phyloP scores from a whole-genome alignment of 2,797 vertebrate species.

The Spinibarbus caldwelli region DNA sequence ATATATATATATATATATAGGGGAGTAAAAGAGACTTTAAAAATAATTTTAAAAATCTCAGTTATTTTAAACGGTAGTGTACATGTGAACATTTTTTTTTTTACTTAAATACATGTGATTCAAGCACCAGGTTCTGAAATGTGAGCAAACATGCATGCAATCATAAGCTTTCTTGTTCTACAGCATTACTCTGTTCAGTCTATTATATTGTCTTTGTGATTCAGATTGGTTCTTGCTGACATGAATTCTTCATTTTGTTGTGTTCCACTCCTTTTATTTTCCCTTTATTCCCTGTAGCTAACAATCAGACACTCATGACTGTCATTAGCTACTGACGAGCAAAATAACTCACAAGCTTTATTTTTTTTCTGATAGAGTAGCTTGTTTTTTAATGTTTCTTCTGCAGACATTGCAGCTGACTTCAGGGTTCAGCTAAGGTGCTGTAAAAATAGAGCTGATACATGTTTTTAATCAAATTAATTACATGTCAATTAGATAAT shows the following conservation, averaged over 20 bases:
- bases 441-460: background rate
- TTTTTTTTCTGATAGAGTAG: background rate
- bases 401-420: background rate
- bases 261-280: constrained; percentile 11
- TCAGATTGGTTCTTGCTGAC: background rate
- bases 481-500: background rate
- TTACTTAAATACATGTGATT: too few relatives aligned
- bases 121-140: background rate
- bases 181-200: background rate
- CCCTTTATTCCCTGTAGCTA: background rate
- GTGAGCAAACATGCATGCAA: background rate
- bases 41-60: background rate
- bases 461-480: background rate
- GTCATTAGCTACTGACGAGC: background rate
- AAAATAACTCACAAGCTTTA: background rate
- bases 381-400: background rate
- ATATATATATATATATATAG: too few relatives aligned
- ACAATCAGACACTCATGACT: constrained; percentile 12
- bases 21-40: background rate
- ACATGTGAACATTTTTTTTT: too few relatives aligned
- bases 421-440: background rate
- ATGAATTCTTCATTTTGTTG: constrained; percentile 28
- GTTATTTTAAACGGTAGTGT: background rate
- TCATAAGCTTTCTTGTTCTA: background rate
- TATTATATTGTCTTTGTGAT: background rate